Evolutionary conservation across 2,113 vertebrate species (phyloP).

Genomic region (Macheiramphus alcinus): DNA sequence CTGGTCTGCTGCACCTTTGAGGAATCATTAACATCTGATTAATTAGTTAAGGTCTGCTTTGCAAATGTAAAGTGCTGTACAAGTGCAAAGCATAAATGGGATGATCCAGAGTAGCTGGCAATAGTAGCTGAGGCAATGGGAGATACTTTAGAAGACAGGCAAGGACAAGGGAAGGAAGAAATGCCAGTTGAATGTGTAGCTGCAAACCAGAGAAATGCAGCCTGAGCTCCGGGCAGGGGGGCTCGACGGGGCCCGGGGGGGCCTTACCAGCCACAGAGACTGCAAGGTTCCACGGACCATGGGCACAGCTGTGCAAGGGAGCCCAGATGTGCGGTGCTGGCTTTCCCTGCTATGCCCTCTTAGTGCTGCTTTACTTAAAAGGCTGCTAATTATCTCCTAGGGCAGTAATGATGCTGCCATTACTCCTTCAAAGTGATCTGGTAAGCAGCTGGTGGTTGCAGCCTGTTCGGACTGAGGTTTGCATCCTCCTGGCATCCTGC

Average conservation of each 20-base stretch:
- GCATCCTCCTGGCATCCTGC: neutral
- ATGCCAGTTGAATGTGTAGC: rapidly evolving
- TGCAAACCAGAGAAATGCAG: neutral
- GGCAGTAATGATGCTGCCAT: neutral
- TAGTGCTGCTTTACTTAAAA: neutral
- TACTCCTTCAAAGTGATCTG: neutral
- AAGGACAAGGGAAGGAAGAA: neutral
- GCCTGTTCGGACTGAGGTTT: neutral
- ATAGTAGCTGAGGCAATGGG: neutral
- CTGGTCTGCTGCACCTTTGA: constrained; percentile 50
- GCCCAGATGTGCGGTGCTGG: neutral
- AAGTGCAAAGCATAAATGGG: neutral
- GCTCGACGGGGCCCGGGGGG: rapidly evolving
- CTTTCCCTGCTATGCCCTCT: neutral
- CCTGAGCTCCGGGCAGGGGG: neutral
- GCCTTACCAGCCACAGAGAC: neutral
- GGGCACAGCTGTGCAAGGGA: too few species aligned
- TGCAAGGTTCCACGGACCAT: rapidly evolving
- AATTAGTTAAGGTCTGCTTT: constrained; percentile 47
- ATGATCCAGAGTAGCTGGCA: neutral
- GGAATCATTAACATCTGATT: constrained; percentile 67
- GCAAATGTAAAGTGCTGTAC: neutral
- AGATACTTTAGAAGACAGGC: neutral
- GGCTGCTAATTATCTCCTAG: neutral
- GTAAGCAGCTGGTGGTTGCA: neutral